phyloP scores from a whole-genome alignment of 2,888 invertebrate genomes.

The Protodeltote pygarga region DNA sequence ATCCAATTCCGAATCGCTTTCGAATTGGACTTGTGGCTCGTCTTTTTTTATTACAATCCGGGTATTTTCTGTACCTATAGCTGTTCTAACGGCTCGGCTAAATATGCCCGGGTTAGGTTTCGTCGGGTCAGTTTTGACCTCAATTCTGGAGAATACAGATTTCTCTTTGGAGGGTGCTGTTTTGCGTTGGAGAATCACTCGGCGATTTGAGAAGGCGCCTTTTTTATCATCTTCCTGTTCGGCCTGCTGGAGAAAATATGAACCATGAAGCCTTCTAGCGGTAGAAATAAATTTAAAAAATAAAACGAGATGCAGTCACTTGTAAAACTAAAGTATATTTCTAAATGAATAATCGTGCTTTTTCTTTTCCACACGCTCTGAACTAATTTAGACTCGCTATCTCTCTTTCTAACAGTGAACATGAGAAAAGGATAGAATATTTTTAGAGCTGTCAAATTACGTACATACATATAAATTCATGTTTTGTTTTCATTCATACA shows the following conservation, averaged over 20 bases:
- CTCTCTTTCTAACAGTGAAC: no score
- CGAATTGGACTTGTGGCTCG: constrained; percentile 67
- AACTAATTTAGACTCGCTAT: no score
- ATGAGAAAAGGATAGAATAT: no score
- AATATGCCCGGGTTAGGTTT: constrained; percentile 75
- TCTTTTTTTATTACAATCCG: constrained; percentile 56
- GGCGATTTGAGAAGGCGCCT: constrained; percentile 65
- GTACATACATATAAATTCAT: no score
- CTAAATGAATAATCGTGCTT: no score
- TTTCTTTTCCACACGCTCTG: no score
- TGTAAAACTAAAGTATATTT: no score
- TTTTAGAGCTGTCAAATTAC: no score
- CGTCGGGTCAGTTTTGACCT: constrained; percentile 61
- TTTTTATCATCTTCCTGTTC: constrained; percentile 57
- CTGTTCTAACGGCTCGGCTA: constrained; percentile 74
- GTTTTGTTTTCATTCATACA: no score
- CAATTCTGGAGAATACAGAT: constrained; percentile 64
- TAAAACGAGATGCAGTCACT: no score
- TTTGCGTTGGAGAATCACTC: constrained; percentile 75
- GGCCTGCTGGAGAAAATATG: constrained; percentile 33
- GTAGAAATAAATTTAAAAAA: no score
- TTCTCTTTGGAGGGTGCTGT: constrained; percentile 62
- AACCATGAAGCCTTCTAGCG: no score
- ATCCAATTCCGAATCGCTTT: constrained; percentile 62
- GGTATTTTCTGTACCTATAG: constrained; percentile 57